Conservation (phyloP, 2,797 vertebrate species). For the Macropus fuliginosus region DNA sequence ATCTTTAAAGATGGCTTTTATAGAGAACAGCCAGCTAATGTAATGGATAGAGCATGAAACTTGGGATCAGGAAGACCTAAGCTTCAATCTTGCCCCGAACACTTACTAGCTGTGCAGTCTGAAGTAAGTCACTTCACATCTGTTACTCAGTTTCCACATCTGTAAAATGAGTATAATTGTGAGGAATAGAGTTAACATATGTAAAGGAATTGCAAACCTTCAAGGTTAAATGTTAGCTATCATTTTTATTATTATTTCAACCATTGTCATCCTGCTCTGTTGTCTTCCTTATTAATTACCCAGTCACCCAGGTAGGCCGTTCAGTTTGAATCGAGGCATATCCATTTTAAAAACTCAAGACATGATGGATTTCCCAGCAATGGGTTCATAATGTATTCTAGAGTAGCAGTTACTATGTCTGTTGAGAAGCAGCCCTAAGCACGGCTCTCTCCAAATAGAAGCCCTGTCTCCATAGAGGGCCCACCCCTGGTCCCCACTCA, state of each 20-base stretch:
- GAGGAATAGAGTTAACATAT: not conserved
- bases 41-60: not conserved
- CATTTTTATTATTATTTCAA: not conserved
- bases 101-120: not conserved
- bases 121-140: not conserved
- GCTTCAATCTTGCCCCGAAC: not conserved
- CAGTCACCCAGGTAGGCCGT: not conserved
- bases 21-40: not conserved
- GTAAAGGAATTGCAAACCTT: not conserved
- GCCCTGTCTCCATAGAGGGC: not conserved
- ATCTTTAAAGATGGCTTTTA: not conserved
- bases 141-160: not conserved
- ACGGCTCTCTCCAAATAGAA: slow-evolving; percentile 12
- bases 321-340: not conserved
- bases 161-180: not conserved
- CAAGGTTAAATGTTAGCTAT: not conserved
- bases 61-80: not conserved
- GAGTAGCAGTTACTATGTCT: not conserved
- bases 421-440: not conserved
- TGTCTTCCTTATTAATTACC: not conserved
- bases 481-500: not conserved
- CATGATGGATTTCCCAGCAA: not conserved
- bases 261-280: not conserved
- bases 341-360: not conserved
- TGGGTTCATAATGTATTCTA: slow-evolving; percentile 23